Conservation (phyloP, 2,797 vertebrate species). For the Okamejei kenojei region DNA sequence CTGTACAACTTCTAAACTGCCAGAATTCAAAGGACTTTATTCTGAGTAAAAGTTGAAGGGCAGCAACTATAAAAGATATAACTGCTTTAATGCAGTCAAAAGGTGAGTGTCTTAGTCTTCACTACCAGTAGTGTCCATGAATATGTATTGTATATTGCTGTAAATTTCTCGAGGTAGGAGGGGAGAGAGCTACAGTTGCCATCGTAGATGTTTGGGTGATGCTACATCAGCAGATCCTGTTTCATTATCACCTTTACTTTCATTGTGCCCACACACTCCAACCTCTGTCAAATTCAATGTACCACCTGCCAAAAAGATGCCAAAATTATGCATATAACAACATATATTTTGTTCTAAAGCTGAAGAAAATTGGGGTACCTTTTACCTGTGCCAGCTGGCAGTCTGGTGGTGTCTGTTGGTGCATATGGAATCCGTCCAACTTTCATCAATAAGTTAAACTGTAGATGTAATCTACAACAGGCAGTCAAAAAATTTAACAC, state of each 20-base stretch:
- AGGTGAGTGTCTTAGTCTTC: background rate
- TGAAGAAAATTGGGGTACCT: background rate
- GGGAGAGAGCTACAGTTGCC: background rate
- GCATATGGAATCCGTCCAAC: background rate
- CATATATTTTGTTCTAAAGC: background rate
- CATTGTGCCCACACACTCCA: background rate
- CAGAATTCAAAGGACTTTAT: slow-evolving; percentile 28
- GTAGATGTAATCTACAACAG: background rate
- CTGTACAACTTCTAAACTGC: background rate
- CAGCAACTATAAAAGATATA: background rate
- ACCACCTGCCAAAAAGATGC: background rate
- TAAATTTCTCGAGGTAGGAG: background rate
- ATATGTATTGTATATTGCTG: background rate
- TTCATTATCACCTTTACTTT: slow-evolving; percentile 1
- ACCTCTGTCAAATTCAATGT: background rate
- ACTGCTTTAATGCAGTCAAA: background rate
- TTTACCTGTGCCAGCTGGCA: background rate
- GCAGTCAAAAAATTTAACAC: background rate
- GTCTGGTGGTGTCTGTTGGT: background rate
- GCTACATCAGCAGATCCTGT: background rate
- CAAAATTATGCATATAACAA: background rate
- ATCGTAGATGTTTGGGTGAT: background rate
- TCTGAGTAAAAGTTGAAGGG: slow-evolving; percentile 3
- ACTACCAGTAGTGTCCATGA: background rate
- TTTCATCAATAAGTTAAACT: background rate